A percentile compares a stretch with the other conserved stretches of the same genome.
These are phyloP conservation scores for Chelon labrosus DNA, from an alignment of 2,797 vertebrate genomes.

Conservation along the genomic window DNA sequence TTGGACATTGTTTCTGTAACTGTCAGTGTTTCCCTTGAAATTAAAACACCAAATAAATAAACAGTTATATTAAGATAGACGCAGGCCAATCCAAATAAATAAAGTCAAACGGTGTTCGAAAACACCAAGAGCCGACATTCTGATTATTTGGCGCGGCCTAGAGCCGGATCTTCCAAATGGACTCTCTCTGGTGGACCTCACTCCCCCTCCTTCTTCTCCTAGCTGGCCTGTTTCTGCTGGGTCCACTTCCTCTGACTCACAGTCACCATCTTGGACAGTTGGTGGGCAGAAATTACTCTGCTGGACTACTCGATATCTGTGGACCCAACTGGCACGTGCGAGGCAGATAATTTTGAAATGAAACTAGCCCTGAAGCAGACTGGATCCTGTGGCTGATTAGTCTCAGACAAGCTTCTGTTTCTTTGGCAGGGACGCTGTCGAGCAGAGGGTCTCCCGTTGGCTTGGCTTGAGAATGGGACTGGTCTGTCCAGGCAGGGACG, in stretches of 20 bases:
- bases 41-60: no score
- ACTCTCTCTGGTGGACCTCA: conserved; percentile 25
- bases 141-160: conserved; percentile 18
- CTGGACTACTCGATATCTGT: conserved; percentile 32
- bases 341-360: conserved; percentile 40
- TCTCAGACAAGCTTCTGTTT: conserved; percentile 24
- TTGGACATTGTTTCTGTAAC: no score
- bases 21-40: no score
- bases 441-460: conserved; percentile 52
- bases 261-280: conserved; percentile 41
- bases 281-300: conserved; percentile 41
- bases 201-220: conserved; percentile 21
- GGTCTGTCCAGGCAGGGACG: conserved; percentile 17
- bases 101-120: neutral
- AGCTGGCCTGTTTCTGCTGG: conserved; percentile 46
- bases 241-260: conserved; percentile 54
- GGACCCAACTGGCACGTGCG: conserved; percentile 35
- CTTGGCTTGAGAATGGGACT: conserved; percentile 23
- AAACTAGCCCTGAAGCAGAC: conserved; percentile 44
- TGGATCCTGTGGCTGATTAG: conserved; percentile 49
- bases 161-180: conserved; percentile 21
- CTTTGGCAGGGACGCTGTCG: conserved; percentile 44
- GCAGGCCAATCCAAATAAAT: conserved; percentile 5
- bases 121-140: neutral
- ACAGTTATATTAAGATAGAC: conserved; percentile 2